Base-by-base conservation (phyloP, 2,888 invertebrate species). In the Agrotis segetum region DNA sequence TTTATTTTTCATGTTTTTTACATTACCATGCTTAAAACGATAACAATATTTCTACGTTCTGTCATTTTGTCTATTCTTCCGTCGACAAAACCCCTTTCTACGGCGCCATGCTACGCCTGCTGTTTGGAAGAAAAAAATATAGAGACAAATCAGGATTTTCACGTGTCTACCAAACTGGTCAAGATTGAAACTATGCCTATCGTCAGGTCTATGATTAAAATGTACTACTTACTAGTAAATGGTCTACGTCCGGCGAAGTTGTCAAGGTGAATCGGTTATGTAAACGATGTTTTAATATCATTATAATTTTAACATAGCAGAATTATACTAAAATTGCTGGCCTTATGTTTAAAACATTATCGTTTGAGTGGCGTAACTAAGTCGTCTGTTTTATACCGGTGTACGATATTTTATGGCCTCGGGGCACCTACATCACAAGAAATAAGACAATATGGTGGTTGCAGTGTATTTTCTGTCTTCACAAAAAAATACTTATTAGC, bases 261-360 rank as follows among this genome's bases (percentile, higher is more conserved):
- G 71, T 81, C 83, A 83, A 83, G 83, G 83, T 72, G 76, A 83
- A 71, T 83, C 53, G 40, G 76, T 83, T 83, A 62, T 72, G 52
- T 64, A 78, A 19, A 60, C 68, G 64, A 75, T 74, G 59, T 52
- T 75, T 68, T 67, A 71, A 81, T 65, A 81, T 71, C 24, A 81
- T 70, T 72, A 69, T 77, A 61, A 53, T 82, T 77, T 60, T 67
- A 77, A 70, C 65, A 66, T 71, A 66, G 59, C 64, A 68, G 29
- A 74, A 77, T 66, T 81, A 71, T 74, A 67, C 60, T 59, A 56
- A 74, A 69, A 58, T 69, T 59, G 29, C 47, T 68, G 52, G 59
- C 56, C 55, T 75, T 62, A 79, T 80, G 68, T 80, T 77, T 79
- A 67, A 81, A 72, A 74, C 74, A 67, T 67, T 50, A 64, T 46